These are phyloP conservation scores for Acleris laterana DNA, from an alignment of 2,888 invertebrate genomes.

Conservation along the genomic window DNA sequence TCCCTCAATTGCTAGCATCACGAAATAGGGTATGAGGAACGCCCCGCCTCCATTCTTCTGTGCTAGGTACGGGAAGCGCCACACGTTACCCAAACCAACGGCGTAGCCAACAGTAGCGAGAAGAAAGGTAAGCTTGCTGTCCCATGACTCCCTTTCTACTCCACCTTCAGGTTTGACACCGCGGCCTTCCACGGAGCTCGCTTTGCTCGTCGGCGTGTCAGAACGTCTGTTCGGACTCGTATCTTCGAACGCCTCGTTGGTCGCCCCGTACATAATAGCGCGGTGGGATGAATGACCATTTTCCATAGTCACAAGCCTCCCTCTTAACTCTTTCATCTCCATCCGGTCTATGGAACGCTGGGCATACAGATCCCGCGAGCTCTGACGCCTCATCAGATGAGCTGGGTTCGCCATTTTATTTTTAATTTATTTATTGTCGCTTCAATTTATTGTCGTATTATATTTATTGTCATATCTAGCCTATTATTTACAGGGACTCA, in stretches of 20 bases:
- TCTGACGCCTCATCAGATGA: constrained; percentile 94
- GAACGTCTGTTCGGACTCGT: constrained; percentile 74
- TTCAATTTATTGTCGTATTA: constrained; percentile 44
- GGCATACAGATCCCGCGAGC: constrained; percentile 92
- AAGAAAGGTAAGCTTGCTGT: constrained; percentile 95
- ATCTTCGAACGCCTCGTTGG: constrained; percentile 91
- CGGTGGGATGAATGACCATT: constrained; percentile 81
- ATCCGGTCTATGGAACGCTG: constrained; percentile 93
- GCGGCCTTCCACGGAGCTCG: constrained; percentile 87
- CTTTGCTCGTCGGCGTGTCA: constrained; percentile 84
- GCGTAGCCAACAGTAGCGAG: constrained; percentile 97
- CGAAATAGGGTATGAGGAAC: constrained; percentile 98
- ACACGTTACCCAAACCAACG: constrained; percentile 96
- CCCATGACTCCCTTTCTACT: constrained; percentile 95
- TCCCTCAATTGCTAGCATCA: constrained; percentile 97
- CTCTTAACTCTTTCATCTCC: constrained; percentile 94
- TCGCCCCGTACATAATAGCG: constrained; percentile 91
- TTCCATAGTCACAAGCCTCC: constrained; percentile 90
- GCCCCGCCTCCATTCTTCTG: constrained; percentile 98
- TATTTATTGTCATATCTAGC: constrained; percentile 51
- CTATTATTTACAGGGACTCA: constrained; percentile 53
- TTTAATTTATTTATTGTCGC: constrained; percentile 46
- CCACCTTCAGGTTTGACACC: constrained; percentile 89
- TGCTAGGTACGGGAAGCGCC: constrained; percentile 97
- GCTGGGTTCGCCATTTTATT: constrained; percentile 96